phyloP scores from a whole-genome alignment of 1,140 invertebrate genomes.

The Batillaria attramentaria region DNA sequence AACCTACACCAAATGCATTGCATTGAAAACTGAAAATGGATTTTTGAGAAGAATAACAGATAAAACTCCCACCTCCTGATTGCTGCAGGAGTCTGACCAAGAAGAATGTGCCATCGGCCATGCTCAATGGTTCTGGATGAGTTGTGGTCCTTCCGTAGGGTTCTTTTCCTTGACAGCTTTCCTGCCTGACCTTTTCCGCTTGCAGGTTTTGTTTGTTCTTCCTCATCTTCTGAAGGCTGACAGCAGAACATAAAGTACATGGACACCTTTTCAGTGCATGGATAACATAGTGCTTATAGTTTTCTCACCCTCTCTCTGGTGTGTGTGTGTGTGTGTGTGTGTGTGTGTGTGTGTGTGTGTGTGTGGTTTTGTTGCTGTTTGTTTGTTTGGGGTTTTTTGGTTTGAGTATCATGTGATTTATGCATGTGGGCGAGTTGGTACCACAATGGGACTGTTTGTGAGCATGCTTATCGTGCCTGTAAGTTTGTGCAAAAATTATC shows the following conservation, averaged over 20 bases:
- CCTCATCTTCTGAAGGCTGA: slow-evolving; percentile 20
- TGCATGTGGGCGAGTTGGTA: too few relatives aligned
- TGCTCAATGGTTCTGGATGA: slow-evolving; percentile 39
- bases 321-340: not conserved
- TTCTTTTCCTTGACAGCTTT: slow-evolving; percentile 25
- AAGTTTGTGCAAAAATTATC: not conserved
- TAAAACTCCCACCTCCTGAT: slow-evolving; percentile 60
- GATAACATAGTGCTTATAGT: not conserved
- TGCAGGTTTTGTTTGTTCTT: slow-evolving; percentile 1
- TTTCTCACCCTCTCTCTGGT: not conserved
- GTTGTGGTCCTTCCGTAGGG: slow-evolving; percentile 39
- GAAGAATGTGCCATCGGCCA: slow-evolving; percentile 49
- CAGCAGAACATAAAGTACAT: not conserved
- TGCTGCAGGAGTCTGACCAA: slow-evolving; percentile 62
- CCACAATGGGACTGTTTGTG: too few relatives aligned
- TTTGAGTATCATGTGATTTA: too few relatives aligned
- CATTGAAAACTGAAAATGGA: too few relatives aligned
- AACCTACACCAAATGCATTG: too few relatives aligned
- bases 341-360: too few relatives aligned
- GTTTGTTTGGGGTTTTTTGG: too few relatives aligned
- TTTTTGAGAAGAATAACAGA: too few relatives aligned
- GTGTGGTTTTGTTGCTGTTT: too few relatives aligned
- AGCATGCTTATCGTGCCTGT: too few relatives aligned
- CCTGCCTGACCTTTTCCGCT: not conserved
- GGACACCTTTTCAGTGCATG: not conserved